Base-by-base conservation (phyloP, 2,888 invertebrate species). In the Epistrophe eligans region DNA sequence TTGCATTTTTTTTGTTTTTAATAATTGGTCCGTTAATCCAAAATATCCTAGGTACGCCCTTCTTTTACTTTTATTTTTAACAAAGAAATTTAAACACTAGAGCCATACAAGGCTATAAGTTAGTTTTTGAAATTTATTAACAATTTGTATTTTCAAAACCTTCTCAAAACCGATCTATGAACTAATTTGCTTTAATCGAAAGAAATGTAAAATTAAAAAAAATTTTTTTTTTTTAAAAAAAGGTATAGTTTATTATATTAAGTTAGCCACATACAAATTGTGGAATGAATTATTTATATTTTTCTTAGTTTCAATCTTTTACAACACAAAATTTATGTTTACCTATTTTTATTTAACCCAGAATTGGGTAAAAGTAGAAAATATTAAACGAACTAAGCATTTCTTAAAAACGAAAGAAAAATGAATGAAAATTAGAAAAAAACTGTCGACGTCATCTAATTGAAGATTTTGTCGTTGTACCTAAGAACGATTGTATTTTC, bases 401-500 rank as follows among this genome's bases (percentile, higher is more conserved):
- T 62, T 62, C 81, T 85, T 81, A 81, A 77, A 57, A 80, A 73
- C 45, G 40, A 67, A 77, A 66, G 58, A 40, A 79, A 83, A 73
- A 73, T 70, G 15, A 73, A 66, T 45, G 62, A 76, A 80, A 60
- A 77, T 55, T 72, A 81, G 60, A 48, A 60, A 48, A 60, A 62
- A 71, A 55, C 48, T 70, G 85, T 74, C 74, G 73, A 82, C 84
- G 85, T 85, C 82, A 82, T 62, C 87, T 73, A 72, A 52, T 38
- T 57, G n/a, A 57, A 32, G 70, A 55, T n/a, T 9, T 2, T 66
- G 3, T 70, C 57, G 40, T 24, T 64, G 28, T 13, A 60, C 84
- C 91, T 95, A 96, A 91, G 97, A 96, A 91, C 98, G 95, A 88
- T 97, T 98, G 93, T 98, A 98, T 95, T 99, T 99, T 93, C 99